phyloP scores from a whole-genome alignment of 2,888 invertebrate genomes.

The Xanthorhoe designata region DNA sequence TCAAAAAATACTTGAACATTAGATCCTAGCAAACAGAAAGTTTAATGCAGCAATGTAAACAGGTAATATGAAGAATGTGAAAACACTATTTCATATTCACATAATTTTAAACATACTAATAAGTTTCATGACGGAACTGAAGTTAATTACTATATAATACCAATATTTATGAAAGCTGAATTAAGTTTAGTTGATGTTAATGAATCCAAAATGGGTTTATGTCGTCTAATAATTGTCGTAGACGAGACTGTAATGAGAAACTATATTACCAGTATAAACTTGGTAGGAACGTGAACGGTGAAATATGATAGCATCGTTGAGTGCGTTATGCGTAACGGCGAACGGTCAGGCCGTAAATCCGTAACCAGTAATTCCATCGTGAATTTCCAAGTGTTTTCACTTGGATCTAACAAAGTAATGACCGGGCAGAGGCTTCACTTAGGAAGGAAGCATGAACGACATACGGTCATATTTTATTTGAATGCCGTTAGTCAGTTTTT shows the following conservation, averaged over 20 bases:
- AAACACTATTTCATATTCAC: background rate
- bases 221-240: constrained; percentile 7
- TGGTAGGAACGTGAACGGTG: constrained; percentile 51
- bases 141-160: background rate
- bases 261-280: constrained; percentile 23
- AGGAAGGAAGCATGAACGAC: constrained; percentile 5
- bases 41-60: too few species aligned
- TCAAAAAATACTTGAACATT: background rate
- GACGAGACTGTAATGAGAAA: constrained; percentile 13
- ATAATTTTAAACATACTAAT: background rate
- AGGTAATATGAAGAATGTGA: too few species aligned
- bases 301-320: constrained; percentile 54
- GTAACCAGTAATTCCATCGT: constrained; percentile 70
- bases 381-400: constrained; percentile 77
- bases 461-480: background rate
- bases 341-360: constrained; percentile 58
- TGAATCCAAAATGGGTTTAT: constrained; percentile 9
- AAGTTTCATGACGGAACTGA: background rate
- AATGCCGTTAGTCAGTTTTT: too few species aligned
- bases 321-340: constrained; percentile 56
- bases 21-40: background rate
- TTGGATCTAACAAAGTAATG: constrained; percentile 77
- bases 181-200: background rate
- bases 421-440: constrained; percentile 51
- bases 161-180: constrained; percentile 2